A percentile compares a stretch with the other conserved stretches of the same genome.
These are phyloP conservation scores for Falco berigora DNA, from an alignment of 2,797 vertebrate genomes.

Conservation along the genomic window DNA sequence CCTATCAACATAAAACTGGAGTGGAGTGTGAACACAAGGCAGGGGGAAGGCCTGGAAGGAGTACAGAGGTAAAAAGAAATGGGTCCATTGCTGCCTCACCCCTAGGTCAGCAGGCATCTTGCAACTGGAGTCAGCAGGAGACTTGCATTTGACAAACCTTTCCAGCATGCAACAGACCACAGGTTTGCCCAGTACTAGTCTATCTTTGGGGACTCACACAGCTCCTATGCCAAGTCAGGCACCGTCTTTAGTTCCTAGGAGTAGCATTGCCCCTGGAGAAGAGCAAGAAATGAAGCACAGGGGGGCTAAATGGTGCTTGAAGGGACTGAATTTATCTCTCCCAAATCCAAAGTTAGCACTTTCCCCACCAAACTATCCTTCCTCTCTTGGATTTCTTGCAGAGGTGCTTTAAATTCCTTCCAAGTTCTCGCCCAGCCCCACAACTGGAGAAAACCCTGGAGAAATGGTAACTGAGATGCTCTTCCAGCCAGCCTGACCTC, in stretches of 20 bases:
- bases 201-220: not conserved
- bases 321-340: not conserved
- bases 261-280: not conserved
- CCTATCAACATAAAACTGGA: not conserved
- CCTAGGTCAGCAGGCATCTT: not conserved
- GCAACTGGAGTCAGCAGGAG: not conserved
- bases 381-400: not conserved
- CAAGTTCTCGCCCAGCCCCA: not conserved
- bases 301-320: not conserved
- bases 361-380: not conserved
- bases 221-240: not conserved
- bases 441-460: not conserved
- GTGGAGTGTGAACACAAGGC: not conserved
- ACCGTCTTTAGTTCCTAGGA: not conserved
- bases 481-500: constrained; percentile 13
- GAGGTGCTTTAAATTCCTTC: not conserved
- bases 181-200: not conserved
- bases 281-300: not conserved
- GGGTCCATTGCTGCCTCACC: not conserved
- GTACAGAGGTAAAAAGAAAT: not conserved
- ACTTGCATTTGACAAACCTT: not conserved
- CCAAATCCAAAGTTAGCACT: not conserved
- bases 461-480: not conserved
- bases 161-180: not conserved
- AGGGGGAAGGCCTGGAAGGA: not conserved